A percentile compares a stretch with the other conserved stretches of the same genome.
Conservation (phyloP, 2,113 vertebrate species). For the Strix uralensis region DNA sequence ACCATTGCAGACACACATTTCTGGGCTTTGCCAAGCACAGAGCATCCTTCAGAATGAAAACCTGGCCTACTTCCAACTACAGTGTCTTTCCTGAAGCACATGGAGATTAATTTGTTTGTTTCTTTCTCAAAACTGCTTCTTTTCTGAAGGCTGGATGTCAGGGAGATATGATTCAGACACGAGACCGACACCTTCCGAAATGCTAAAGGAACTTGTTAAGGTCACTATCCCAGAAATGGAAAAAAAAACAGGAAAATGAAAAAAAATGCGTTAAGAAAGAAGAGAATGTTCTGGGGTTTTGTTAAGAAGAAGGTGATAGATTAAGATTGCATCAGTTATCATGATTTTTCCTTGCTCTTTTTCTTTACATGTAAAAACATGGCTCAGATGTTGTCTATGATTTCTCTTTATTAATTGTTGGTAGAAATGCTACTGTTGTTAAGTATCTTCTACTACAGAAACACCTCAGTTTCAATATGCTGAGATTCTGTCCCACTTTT, state of each 20-base stretch:
- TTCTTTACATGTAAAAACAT: not conserved
- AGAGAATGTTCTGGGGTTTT: not conserved
- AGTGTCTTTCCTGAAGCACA: constrained; percentile 58
- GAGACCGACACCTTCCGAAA: not conserved
- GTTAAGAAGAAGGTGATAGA: not conserved
- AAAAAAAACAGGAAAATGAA: not conserved
- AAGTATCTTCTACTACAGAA: not conserved
- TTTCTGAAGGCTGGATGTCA: not conserved
- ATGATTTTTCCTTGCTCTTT: not conserved
- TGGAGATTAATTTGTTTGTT: constrained; percentile 56
- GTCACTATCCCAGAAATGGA: not conserved
- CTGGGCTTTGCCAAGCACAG: constrained; percentile 44
- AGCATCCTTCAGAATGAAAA: constrained; percentile 60
- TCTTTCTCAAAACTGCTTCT: constrained; percentile 41
- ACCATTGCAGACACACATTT: not conserved
- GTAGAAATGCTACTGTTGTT: not conserved
- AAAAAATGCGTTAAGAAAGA: not conserved
- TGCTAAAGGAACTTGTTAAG: not conserved
- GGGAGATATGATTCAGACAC: not conserved
- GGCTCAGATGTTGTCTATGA: not conserved
- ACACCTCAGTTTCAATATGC: not conserved
- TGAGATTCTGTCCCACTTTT: not conserved
- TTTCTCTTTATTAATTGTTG: not conserved
- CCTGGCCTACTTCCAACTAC: constrained; percentile 49
- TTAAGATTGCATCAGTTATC: not conserved